Conservation (phyloP, 2,113 vertebrate species). For the Neomonachus schauinslandi region DNA sequence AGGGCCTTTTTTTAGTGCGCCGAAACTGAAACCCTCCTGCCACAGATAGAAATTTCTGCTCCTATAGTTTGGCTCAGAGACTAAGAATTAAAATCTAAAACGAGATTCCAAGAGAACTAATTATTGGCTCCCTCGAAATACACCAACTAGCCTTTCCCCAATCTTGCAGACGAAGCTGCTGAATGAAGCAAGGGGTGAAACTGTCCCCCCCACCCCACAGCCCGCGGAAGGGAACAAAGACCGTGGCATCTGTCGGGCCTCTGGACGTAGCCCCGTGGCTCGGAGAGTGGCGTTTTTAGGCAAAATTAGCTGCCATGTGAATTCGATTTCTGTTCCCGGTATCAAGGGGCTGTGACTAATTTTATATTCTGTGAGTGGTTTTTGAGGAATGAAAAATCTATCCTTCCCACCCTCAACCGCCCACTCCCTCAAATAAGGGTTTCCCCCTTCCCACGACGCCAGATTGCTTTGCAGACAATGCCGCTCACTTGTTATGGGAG, state of each 20-base stretch:
- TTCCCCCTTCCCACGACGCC: slow-evolving; percentile 59
- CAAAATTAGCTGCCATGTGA: slow-evolving; percentile 55
- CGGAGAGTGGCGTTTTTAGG: slow-evolving; percentile 34
- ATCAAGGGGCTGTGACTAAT: slow-evolving; percentile 72
- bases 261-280: not conserved
- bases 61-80: slow-evolving; percentile 66
- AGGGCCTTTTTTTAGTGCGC: slow-evolving; percentile 78
- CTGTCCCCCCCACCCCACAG: not conserved
- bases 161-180: slow-evolving; percentile 65
- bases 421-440: slow-evolving; percentile 60
- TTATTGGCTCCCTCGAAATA: slow-evolving; percentile 78
- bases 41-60: slow-evolving; percentile 72
- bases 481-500: slow-evolving; percentile 41
- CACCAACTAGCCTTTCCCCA: slow-evolving; percentile 60
- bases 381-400: slow-evolving; percentile 71
- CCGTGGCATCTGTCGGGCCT: not conserved
- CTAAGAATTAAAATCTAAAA: slow-evolving; percentile 81
- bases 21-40: slow-evolving; percentile 68
- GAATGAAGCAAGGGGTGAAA: slow-evolving; percentile 32
- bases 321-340: slow-evolving; percentile 67
- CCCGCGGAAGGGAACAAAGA: not conserved
- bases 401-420: slow-evolving; percentile 31
- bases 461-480: slow-evolving; percentile 62
- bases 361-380: slow-evolving; percentile 60
- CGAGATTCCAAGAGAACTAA: slow-evolving; percentile 77